Evolutionary conservation across 2,888 invertebrate genomes (phyloP), one percentile per base, ranked within the genome.

Genomic region (Cheilosia urbana): DNA sequence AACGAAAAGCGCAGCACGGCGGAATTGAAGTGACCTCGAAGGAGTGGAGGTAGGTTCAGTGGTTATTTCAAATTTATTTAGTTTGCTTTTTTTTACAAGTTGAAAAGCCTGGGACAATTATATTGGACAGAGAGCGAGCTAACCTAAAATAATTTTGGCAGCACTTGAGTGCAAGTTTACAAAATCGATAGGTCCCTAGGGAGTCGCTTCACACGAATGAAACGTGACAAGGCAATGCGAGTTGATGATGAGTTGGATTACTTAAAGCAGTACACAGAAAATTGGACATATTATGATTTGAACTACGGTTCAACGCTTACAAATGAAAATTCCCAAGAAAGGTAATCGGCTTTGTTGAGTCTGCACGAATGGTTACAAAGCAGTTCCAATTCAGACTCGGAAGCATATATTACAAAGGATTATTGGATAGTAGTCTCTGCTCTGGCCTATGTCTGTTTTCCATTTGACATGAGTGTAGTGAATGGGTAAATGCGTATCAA

Each of bases 81-180:
- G 66, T 78, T 65, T 53, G 27, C n/a, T 57, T 68, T 47, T 47
- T 11, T 24, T 13, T 37, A 13, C 37, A 13, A 37, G 37, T 37
- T 37, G 1, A 13, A 37, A 37, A 37, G 6, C 4, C 42, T 57
- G 47, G 9, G 30, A 27, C 24, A 27, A 24, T 30, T 37, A 13
- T 37, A 37, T 13, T 47, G 9, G 30, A 53, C 30, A 58, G 73
- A 24, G 30, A 63, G 27, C 62, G 62, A 57, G 69, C 80, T 84
- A 76, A 75, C 80, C 80, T 75, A 84, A 84, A 84, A 80, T 80
- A 60, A 65, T 51, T 84, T 84, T 80, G 84, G 84, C 75, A 84
- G 75, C 24, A 42, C 65, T 71, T 80, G 37, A 13, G 73, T 49
- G 78, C 71, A 40, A 55, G 78, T 71, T 80, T 40, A 66, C 57